Conservation (phyloP, 2,113 vertebrate genomes). For the Mastomys natalensis region DNA sequence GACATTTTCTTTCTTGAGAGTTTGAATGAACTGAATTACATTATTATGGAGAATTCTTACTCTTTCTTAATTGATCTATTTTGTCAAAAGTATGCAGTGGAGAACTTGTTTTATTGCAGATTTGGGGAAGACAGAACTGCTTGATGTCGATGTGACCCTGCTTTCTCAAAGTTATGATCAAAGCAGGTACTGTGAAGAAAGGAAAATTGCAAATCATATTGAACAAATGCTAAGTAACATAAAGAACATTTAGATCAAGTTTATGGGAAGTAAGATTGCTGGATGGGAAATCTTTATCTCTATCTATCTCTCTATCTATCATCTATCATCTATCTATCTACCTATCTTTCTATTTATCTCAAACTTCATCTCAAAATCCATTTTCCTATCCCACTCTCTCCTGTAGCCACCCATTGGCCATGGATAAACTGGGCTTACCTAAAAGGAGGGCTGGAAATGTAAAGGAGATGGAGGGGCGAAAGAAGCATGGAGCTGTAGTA, state of each 20-base stretch:
- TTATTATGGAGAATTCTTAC: not conserved
- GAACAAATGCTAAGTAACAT: not conserved
- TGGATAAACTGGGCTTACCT: too few species aligned
- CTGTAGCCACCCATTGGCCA: too few species aligned
- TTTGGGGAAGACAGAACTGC: not conserved
- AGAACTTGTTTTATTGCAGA: not conserved
- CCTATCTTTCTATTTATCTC: not conserved
- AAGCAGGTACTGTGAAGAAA: conserved; percentile 26
- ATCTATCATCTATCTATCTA: too few species aligned
- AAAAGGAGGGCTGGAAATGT: too few species aligned
- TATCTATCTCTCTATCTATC: not conserved
- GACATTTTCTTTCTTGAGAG: not conserved
- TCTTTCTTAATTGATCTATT: not conserved
- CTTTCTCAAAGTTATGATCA: conserved; percentile 18
- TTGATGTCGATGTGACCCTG: not conserved
- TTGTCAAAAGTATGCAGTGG: not conserved
- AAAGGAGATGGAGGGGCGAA: too few species aligned
- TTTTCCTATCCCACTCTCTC: not conserved
- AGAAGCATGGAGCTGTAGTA: too few species aligned
- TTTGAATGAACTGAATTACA: conserved; percentile 28
- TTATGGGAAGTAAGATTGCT: not conserved
- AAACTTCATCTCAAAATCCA: too few species aligned
- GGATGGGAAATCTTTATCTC: not conserved
- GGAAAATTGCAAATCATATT: not conserved
- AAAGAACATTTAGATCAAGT: not conserved